phyloP scores from a whole-genome alignment of 2,888 invertebrate species.

The Sussaba pulchella region DNA sequence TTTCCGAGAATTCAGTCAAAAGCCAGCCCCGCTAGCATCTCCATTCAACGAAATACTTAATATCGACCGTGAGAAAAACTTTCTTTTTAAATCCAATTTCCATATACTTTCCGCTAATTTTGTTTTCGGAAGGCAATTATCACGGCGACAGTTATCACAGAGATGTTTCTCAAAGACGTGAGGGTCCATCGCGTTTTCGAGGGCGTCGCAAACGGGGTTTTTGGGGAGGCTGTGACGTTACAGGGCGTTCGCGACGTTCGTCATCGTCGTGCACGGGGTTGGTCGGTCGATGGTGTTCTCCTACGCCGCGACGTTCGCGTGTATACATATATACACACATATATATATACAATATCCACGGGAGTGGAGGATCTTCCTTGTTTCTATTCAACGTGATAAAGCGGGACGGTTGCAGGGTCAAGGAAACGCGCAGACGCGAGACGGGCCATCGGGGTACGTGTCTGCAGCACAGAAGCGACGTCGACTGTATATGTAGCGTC shows the following conservation, averaged over 20 bases:
- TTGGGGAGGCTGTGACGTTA: conserved; percentile 76
- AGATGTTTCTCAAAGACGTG: no score
- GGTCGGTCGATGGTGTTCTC: conserved; percentile 75
- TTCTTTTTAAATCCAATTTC: background rate
- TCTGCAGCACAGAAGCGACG: conserved; percentile 20
- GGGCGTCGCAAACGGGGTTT: conserved; percentile 77
- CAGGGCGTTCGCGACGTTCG: conserved; percentile 84
- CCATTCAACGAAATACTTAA: background rate
- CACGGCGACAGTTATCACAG: no score
- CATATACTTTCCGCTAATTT: background rate
- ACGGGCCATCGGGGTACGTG: conserved; percentile 61
- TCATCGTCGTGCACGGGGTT: conserved; percentile 80
- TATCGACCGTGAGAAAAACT: background rate
- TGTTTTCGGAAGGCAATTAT: no score
- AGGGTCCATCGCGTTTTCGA: conserved; percentile 69
- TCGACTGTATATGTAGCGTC: conserved; percentile 4
- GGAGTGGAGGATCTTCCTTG: conserved; percentile 69
- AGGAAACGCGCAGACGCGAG: conserved; percentile 81
- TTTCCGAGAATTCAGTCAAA: background rate
- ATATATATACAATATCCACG: no score
- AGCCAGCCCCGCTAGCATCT: background rate
- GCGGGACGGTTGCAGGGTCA: conserved; percentile 75
- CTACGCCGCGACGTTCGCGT: conserved; percentile 45
- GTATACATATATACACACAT: no score
- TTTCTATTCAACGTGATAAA: conserved; percentile 72